A percentile compares a stretch with the other conserved stretches of the same genome.
These are phyloP conservation scores for Acanthaster planci DNA, from an alignment of 35 echinoderm and acorn worm species.

Conservation along the genomic window DNA sequence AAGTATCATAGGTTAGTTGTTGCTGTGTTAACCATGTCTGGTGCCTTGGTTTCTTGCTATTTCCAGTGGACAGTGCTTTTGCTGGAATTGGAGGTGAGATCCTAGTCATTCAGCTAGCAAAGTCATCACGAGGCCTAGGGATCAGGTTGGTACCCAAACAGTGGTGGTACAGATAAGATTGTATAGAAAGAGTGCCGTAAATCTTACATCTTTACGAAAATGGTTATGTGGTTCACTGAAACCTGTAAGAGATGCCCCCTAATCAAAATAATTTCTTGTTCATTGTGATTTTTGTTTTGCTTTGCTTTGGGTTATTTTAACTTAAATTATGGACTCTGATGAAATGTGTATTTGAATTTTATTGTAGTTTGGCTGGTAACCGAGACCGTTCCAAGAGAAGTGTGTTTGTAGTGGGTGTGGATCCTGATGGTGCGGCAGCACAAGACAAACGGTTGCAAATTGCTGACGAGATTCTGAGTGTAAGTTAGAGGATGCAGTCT, in stretches of 20 bases:
- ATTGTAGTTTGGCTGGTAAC: conserved; percentile 88
- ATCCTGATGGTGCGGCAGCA: conserved; percentile 69
- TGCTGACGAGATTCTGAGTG: conserved; percentile 86
- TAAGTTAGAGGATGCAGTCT: conserved; percentile 13
- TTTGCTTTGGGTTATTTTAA: too few relatives aligned
- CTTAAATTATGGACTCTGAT: too few relatives aligned
- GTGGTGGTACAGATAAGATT: too few relatives aligned
- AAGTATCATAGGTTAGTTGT: too few relatives aligned
- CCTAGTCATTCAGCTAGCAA: background rate
- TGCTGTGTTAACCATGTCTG: too few relatives aligned
- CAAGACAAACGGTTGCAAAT: conserved; percentile 69
- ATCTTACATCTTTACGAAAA: too few relatives aligned
- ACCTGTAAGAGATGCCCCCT: too few relatives aligned
- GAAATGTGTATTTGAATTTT: background rate
- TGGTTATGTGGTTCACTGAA: too few relatives aligned
- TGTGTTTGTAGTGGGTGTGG: conserved; percentile 94
- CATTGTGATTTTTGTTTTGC: too few relatives aligned
- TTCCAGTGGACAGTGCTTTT: background rate
- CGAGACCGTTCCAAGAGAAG: conserved; percentile 69
- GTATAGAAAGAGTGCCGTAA: too few relatives aligned
- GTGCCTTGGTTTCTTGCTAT: background rate
- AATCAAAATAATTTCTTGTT: too few relatives aligned
- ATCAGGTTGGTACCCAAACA: background rate
- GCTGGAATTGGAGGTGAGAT: background rate
- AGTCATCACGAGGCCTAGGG: background rate